These are phyloP conservation scores for Datnioides undecimradiatus DNA, from an alignment of 2,113 vertebrate genomes.

Conservation along the genomic window DNA sequence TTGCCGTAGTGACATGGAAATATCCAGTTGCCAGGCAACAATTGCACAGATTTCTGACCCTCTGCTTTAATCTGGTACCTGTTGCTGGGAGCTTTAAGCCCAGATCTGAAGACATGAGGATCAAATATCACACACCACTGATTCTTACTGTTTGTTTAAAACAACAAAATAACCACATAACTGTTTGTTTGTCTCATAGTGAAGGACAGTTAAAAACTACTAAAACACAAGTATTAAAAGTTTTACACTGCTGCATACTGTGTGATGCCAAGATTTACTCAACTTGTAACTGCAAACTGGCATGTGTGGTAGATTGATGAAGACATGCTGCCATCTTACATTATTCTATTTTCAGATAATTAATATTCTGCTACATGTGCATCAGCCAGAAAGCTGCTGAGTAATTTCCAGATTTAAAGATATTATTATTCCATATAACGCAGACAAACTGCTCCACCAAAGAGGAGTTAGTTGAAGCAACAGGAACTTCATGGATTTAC, in stretches of 20 bases:
- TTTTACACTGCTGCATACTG: no score
- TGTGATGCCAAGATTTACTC: no score
- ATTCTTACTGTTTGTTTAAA: background rate
- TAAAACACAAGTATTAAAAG: no score
- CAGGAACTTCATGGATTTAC: background rate
- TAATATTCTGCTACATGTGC: background rate
- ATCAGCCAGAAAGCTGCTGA: background rate
- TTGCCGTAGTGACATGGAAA: slow-evolving; percentile 57
- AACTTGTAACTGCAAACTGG: no score
- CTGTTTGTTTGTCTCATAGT: background rate
- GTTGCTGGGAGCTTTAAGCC: background rate
- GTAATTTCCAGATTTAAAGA: background rate
- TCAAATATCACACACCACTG: background rate
- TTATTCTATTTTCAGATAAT: no score
- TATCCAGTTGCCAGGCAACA: slow-evolving; percentile 65
- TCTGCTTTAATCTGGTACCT: slow-evolving; percentile 16
- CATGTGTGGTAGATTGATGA: no score
- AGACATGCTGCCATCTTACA: no score
- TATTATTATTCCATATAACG: background rate
- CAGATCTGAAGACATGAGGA: background rate
- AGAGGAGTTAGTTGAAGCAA: background rate
- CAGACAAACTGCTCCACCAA: background rate
- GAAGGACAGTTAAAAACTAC: no score
- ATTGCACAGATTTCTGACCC: slow-evolving; percentile 24
- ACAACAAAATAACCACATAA: background rate